These are phyloP conservation scores for Enteromius mattozi DNA, from an alignment of 2,797 vertebrate species.

Conservation along the genomic window DNA sequence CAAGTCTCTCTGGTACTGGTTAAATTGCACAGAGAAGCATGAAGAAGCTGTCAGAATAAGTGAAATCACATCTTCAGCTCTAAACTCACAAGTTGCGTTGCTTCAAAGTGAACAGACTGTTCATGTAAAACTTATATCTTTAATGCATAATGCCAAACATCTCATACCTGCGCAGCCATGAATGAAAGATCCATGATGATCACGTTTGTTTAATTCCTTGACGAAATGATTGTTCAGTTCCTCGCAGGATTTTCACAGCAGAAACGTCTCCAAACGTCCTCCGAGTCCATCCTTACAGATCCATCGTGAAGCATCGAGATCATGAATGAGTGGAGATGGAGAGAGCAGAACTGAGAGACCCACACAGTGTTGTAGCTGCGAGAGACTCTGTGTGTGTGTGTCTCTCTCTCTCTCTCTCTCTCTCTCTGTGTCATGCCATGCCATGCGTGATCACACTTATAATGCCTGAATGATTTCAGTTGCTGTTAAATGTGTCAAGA, in stretches of 20 bases:
- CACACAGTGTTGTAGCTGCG: neutral
- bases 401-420: neutral
- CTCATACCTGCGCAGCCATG: slow-evolving; percentile 94
- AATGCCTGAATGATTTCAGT: slow-evolving; percentile 15
- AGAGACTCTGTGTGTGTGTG: neutral
- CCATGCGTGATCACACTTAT: slow-evolving; percentile 14
- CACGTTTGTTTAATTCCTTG: slow-evolving; percentile 26
- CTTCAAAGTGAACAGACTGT: neutral
- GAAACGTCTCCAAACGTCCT: neutral
- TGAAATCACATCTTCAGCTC: neutral
- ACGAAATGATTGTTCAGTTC: slow-evolving; percentile 4
- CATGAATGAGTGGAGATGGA: neutral
- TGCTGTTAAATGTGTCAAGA: slow-evolving; percentile 24
- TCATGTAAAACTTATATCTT: too few species aligned
- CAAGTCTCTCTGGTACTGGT: neutral
- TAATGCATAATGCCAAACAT: slow-evolving; percentile 44
- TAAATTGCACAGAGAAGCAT: neutral
- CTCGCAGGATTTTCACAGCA: neutral
- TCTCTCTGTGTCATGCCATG: neutral
- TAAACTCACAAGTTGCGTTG: neutral
- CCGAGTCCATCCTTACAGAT: neutral
- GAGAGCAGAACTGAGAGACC: neutral
- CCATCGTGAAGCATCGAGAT: neutral
- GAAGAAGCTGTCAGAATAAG: neutral
- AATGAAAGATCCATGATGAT: slow-evolving; percentile 94